Base-by-base conservation (phyloP, 2,888 invertebrate genomes). In the Campoletis raptor region DNA sequence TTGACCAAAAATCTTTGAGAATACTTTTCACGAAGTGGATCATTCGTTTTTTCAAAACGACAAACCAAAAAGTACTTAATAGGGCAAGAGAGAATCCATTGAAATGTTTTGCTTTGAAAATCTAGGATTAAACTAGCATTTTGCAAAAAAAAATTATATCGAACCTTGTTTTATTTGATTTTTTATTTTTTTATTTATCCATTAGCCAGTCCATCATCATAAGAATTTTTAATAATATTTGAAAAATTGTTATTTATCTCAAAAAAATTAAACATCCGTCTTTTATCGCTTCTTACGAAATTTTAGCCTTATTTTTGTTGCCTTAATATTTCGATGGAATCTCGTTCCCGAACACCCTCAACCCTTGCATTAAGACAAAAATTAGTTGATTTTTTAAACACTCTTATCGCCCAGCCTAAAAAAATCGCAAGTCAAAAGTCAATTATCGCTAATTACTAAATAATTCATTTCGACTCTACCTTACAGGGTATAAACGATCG, bases 1-100 rank as follows among this genome's bases (percentile, higher is more conserved):
- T 86, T 85, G 85, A 88, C 90, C 89, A 91, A 90, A 92, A 90
- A 90, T 92, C 90, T 91, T 91, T 90, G 89, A 67, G 87, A 90
- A 90, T 24, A 77, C 42, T 89, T 88, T 89, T 83, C 78, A 74
- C 84, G 80, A 85, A 66, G 77, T 88, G 78, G 85, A 74, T 76
- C 52, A 21, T 66, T 64, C n/a, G 42, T 54, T 72, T 45, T 24
- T 67, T 67, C 48, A 10, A 66, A 66, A 9, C 21, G n/a, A 24
- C 18, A 12, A 15, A 66, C 8, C 36, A 21, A 24, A 36, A 36
- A 66, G 66, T 48, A 52, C 77, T 66, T 21, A 21, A 77, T 52
- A 37, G 10, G 37, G 48, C 45, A 18, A 9, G 18, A 15, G 18
- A 4, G 18, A 18, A 30, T 24, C 15, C 18, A 36, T 48, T 48